These are phyloP conservation scores for Lacanobia wlatinum DNA, from an alignment of 2,888 invertebrate genomes.

Conservation along the genomic window DNA sequence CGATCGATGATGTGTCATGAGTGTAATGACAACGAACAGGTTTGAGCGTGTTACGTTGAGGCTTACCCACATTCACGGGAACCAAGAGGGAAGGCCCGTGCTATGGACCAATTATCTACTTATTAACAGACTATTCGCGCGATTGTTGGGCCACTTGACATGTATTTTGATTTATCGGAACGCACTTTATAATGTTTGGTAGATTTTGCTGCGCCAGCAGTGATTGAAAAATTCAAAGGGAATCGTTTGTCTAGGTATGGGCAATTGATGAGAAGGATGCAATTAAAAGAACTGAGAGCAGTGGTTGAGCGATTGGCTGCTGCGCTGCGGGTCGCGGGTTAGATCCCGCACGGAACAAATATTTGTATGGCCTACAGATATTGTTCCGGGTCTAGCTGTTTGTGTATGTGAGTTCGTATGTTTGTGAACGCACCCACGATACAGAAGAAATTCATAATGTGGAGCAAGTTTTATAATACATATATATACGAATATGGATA, in stretches of 20 bases:
- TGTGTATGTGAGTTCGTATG: no score
- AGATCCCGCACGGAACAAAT: no score
- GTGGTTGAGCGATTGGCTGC: no score
- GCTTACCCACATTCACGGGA: neutral
- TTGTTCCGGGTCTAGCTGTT: no score
- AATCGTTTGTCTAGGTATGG: neutral
- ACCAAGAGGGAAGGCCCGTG: neutral
- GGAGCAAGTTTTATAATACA: no score
- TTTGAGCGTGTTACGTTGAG: neutral
- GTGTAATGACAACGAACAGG: neutral
- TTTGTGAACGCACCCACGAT: no score
- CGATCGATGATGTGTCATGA: neutral
- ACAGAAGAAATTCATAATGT: no score
- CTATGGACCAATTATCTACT: neutral
- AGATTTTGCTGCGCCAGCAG: neutral
- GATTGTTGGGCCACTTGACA: neutral
- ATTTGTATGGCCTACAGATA: no score
- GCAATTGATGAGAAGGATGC: neutral
- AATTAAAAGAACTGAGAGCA: no score
- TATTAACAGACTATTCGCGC: neutral
- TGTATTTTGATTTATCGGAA: neutral
- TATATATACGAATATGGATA: no score
- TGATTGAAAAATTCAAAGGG: neutral
- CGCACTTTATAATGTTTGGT: neutral
- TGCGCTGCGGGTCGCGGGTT: no score